phyloP scores from a whole-genome alignment of 2,797 vertebrate species.

The Chloroceryle inda region DNA sequence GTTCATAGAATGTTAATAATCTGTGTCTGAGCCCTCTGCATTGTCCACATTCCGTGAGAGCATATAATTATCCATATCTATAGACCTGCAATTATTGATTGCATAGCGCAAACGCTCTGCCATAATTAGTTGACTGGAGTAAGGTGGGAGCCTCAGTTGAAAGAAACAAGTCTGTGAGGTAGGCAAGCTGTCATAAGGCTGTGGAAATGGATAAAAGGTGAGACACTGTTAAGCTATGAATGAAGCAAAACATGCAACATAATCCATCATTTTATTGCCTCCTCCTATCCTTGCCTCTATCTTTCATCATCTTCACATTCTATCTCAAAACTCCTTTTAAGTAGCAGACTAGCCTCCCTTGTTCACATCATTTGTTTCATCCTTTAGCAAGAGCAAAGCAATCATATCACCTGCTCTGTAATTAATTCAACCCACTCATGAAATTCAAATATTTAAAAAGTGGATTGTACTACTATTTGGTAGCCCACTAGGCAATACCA shows the following conservation, averaged over 20 bases:
- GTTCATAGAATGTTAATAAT: conserved; percentile 80
- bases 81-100: conserved; percentile 89
- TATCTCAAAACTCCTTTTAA: background rate
- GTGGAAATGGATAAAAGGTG: conserved; percentile 63
- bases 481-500: background rate
- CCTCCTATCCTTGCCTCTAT: background rate
- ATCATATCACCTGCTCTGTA: background rate
- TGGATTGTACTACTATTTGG: background rate
- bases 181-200: conserved; percentile 90
- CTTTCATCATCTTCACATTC: background rate
- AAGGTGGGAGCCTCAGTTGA: conserved; percentile 87
- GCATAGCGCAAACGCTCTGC: conserved; percentile 88
- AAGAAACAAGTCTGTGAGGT: conserved; percentile 91
- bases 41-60: conserved; percentile 88
- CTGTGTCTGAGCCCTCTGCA: conserved; percentile 87
- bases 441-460: background rate
- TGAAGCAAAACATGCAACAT: background rate
- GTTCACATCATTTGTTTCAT: background rate
- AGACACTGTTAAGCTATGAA: background rate
- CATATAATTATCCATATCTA: conserved; percentile 91
- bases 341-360: background rate
- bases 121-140: conserved; percentile 87
- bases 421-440: background rate
- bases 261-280: background rate
- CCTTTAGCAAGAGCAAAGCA: background rate